A percentile compares a stretch with the other conserved stretches of the same genome.
Conservation (phyloP, 2,888 invertebrate species). For the Apeira syringaria region DNA sequence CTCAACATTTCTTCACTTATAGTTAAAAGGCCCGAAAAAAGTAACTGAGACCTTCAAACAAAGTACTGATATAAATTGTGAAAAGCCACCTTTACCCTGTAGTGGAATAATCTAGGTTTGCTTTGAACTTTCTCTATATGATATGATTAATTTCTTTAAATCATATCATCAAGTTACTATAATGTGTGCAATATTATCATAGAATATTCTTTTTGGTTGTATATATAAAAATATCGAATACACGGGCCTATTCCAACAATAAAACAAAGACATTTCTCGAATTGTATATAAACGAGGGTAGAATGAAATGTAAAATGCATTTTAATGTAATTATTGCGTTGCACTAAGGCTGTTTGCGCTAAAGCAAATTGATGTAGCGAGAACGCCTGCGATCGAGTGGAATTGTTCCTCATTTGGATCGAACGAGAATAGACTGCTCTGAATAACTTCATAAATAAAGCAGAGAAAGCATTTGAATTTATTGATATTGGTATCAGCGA, state of each 20-base stretch:
- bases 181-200: too few relatives aligned
- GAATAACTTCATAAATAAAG: too few relatives aligned
- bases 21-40: background rate
- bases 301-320: slow-evolving; percentile 13
- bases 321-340: slow-evolving; percentile 14
- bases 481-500: too few relatives aligned
- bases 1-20: slow-evolving; percentile 10
- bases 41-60: too few relatives aligned
- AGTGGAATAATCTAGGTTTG: too few relatives aligned
- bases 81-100: too few relatives aligned
- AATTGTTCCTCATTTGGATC: slow-evolving; percentile 14
- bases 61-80: too few relatives aligned
- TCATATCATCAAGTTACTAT: too few relatives aligned
- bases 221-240: background rate
- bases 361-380: slow-evolving; percentile 1
- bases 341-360: slow-evolving; percentile 6
- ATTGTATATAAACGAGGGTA: slow-evolving; percentile 19
- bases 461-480: too few relatives aligned
- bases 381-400: slow-evolving; percentile 3
- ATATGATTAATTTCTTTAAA: too few relatives aligned
- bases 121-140: too few relatives aligned
- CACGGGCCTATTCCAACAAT: slow-evolving; percentile 5
- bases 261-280: slow-evolving; percentile 1
- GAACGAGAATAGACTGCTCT: background rate
- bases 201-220: too few relatives aligned